Percentiles rank a stretch among this genome's conserved stretches.
Conservation (phyloP, 2,113 vertebrate genomes). For the Mystacornis crossleyi region DNA sequence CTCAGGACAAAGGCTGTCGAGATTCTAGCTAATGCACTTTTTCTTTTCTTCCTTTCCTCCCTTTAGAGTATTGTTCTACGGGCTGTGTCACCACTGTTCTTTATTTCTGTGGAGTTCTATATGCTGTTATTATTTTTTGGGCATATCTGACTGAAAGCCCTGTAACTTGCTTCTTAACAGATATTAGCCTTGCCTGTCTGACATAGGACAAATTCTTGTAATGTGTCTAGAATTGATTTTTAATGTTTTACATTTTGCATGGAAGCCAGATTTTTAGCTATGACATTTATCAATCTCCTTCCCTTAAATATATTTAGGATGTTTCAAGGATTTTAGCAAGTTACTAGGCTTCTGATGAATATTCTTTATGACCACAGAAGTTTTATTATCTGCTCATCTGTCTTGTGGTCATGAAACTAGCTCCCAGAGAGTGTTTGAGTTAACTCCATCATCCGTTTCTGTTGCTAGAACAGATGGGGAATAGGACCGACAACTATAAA, state of each 20-base stretch:
- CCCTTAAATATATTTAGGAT: not conserved
- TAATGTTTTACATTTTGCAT: not conserved
- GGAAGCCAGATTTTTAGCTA: not conserved
- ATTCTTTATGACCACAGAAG: not conserved
- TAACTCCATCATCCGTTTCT: not conserved
- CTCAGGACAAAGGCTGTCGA: not conserved
- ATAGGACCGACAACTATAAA: not conserved
- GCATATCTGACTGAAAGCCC: not conserved
- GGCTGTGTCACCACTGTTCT: not conserved
- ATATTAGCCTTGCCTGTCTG: not conserved
- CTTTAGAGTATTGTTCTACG: not conserved
- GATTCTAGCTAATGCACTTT: not conserved
- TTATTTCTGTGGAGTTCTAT: not conserved
- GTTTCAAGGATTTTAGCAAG: not conserved
- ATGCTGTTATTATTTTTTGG: not conserved
- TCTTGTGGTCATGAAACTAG: not conserved
- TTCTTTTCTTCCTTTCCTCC: not conserved
- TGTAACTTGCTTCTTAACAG: not conserved
- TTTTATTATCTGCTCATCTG: not conserved
- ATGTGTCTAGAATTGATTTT: not conserved
- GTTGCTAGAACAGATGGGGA: not conserved
- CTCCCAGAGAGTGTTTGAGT: not conserved
- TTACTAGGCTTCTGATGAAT: not conserved
- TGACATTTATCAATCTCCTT: not conserved
- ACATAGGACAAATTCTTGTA: not conserved